Evolutionary conservation across 1,140 invertebrate species (phyloP).

Genomic region (Aphelinus atriplicis): DNA sequence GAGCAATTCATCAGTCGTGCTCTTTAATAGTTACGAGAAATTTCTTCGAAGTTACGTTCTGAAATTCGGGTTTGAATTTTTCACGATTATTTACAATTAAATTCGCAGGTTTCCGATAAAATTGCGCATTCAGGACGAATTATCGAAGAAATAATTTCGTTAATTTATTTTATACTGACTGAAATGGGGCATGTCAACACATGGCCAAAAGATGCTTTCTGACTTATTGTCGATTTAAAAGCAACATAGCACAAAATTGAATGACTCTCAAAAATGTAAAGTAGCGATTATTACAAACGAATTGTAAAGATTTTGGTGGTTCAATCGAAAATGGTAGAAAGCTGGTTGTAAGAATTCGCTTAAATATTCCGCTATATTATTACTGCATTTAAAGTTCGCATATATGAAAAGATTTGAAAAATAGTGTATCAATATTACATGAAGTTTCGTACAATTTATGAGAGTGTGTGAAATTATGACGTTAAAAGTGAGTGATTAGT

Average conservation of each 20-base stretch:
- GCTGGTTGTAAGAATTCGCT: constrained; percentile 27
- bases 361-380: constrained; percentile 48
- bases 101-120: not conserved
- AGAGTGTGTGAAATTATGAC: constrained; percentile 13
- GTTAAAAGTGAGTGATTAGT: constrained; percentile 34
- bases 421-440: constrained; percentile 43
- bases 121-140: constrained; percentile 6
- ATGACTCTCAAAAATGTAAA: constrained; percentile 29
- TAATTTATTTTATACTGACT: constrained; percentile 14
- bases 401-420: constrained; percentile 46
- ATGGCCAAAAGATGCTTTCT: constrained; percentile 26
- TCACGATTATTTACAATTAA: not conserved
- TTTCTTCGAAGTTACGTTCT: not conserved
- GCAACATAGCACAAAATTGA: constrained; percentile 18
- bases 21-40: constrained; percentile 8
- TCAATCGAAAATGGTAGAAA: constrained; percentile 18
- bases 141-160: constrained; percentile 28
- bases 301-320: constrained; percentile 25
- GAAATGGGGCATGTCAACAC: constrained; percentile 5
- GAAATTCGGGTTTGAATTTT: too few relatives aligned
- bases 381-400: constrained; percentile 50
- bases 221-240: constrained; percentile 26
- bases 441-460: constrained; percentile 41
- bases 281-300: constrained; percentile 40
- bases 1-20: constrained; percentile 43